phyloP scores from a whole-genome alignment of 2,797 vertebrate genomes.

The Syngnathus acus region DNA sequence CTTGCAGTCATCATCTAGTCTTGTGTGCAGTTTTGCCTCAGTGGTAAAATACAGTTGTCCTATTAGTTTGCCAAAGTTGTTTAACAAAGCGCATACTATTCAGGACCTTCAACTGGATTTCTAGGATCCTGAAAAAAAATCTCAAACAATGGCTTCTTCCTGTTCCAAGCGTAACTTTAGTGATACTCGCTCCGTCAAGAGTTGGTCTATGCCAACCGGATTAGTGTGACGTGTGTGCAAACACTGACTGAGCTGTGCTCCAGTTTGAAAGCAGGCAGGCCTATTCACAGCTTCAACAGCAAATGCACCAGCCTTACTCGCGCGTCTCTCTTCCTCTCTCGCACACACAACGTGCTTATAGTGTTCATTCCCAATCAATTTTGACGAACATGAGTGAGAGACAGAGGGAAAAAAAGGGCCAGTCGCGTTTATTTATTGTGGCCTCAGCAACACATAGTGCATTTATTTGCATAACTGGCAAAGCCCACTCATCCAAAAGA shows the following conservation, averaged over 20 bases:
- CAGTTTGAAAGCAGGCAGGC: constrained; percentile 54
- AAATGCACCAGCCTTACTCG: constrained; percentile 70
- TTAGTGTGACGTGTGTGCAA: constrained; percentile 25
- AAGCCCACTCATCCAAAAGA: constrained; percentile 59
- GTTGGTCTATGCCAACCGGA: constrained; percentile 55
- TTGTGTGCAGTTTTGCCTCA: background rate
- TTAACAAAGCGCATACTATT: background rate
- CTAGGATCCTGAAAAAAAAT: background rate
- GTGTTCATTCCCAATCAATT: constrained; percentile 60
- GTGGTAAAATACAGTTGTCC: background rate
- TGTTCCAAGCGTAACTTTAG: background rate
- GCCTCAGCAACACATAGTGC: constrained; percentile 65
- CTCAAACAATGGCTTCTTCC: background rate
- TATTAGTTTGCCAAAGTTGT: background rate
- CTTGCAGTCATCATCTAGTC: background rate
- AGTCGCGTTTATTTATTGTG: constrained; percentile 54
- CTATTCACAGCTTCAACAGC: constrained; percentile 72
- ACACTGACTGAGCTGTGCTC: constrained; percentile 44
- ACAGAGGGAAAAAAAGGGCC: constrained; percentile 55
- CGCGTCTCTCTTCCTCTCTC: constrained; percentile 36
- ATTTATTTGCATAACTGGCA: constrained; percentile 62
- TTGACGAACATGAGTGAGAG: constrained; percentile 15
- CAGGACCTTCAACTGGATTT: background rate
- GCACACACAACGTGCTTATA: constrained; percentile 42
- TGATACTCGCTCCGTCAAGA: constrained; percentile 28